Evolutionary conservation across 92 coral and sea anemone genomes (phyloP), one percentile per base, ranked within the genome.

Genomic region (Phenganax marumi): DNA sequence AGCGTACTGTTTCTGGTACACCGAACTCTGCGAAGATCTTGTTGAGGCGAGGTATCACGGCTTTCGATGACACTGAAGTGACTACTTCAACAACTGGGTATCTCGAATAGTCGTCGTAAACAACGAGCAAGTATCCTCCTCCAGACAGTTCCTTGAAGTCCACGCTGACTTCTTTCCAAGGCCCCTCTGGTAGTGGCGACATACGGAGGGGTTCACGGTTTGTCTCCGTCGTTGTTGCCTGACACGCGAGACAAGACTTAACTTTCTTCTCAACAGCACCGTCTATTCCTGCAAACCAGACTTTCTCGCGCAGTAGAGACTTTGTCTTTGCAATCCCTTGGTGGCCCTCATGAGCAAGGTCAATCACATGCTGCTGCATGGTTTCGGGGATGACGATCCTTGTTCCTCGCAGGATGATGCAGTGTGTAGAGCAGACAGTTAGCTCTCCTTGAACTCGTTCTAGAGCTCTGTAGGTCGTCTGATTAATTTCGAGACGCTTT

Each of bases 51-150:
- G 43, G 43, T 12, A 54, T n/a, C 18, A 58, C 23, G 14, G 75
- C 55, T 19, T 62, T 12, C 8, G 80, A 70, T 17, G 71, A 73
- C 6, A 60, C 72, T 8, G 86, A 82, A 22, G 71, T 71, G 58
- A 73, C 80, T 10, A 18, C 72, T 61, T 82, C 86, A 26, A 73
- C 81, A 19, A 82, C 81, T 7, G 80, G 86, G 22, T 82, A 82
- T 46, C 86, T 82, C 53, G 86, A 82, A 48, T 11, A 82, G 55
- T 56, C 80, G n/a, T 68, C 73, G 17, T 26, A 19, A 25, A 68
- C 26, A 14, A 68, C 26, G 1, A 25, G 73, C 17, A 68, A 46
- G 33, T 68, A 68, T 10, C 26, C 73, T 17, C 51, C 26, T 10
- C 48, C 73, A 10, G 75, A 73, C n/a, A 83, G 86, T 10, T 83